Evolutionary conservation across 2,113 vertebrate genomes (phyloP), one percentile per base, ranked within the genome.

Genomic region (Nematolebias whitei): DNA sequence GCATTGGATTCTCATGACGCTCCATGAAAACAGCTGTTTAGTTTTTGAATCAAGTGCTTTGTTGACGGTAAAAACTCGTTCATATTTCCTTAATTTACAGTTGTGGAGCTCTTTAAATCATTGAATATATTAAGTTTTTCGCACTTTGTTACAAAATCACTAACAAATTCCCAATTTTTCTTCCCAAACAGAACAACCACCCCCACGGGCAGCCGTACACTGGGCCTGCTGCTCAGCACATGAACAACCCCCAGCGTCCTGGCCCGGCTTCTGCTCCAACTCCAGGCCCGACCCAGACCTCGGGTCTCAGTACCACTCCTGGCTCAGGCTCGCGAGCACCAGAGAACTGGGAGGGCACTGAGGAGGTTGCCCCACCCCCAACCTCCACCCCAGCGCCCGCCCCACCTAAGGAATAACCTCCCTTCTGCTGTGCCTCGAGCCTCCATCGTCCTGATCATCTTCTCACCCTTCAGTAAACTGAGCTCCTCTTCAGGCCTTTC

Each of bases 141-240:
- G 6, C 26, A 29, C 26, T 29, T 29, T 29, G n/a, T 14, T 9
- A n/a, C 9, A 41, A 38, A 24, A 18, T 1, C 40, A 7, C 40
- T 19, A 8, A 35, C 5, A 35, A 2, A 35, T 35, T 11, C 10
- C 29, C 65, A 12, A 44, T 63, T 1, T 4, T 24, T 10, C 38
- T 56, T 24, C 48, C 65, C 29, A 20, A 68, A 83, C 90, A 93
- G 96, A 99, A 99, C 94, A 98, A 98, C 94, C 96, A 98, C 78
- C 96, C 97, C 80, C 98, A 98, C 76, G 96, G 97, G 91, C 97
- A 98, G 92, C 98, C 98, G 12, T 99, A 99, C 86, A 99, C 97
- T 22, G 98, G 98, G 82, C 98, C 98, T 3, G 98, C 96, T 86
- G 98, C 98, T 86, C 96, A 98, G 90, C 98, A 99, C 87, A 98